Percentiles rank a stretch among this genome's conserved stretches.
Evolutionary conservation across 2,888 invertebrate species (phyloP).

Genomic region (Melangyna quadrimaculata): DNA sequence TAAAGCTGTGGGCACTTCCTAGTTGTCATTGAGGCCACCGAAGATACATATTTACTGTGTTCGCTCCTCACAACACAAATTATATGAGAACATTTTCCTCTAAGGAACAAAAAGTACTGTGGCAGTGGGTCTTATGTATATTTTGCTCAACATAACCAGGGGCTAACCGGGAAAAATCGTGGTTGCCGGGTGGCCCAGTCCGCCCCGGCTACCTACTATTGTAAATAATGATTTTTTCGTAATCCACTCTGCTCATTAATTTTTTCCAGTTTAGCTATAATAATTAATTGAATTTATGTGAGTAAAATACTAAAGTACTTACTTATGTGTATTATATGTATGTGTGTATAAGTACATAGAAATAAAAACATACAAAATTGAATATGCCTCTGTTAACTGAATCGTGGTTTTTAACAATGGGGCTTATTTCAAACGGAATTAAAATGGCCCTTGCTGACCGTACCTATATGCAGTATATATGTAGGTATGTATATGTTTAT

Average conservation of each 20-base stretch:
- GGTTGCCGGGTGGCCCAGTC: no score
- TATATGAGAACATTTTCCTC: no score
- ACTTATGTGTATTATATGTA: neutral
- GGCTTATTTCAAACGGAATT: constrained; percentile 4
- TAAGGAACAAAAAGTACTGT: no score
- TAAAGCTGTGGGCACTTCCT: no score
- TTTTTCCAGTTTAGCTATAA: constrained; percentile 67
- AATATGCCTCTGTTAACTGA: neutral
- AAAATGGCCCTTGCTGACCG: constrained; percentile 5
- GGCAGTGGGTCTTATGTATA: no score
- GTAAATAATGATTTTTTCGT: neutral
- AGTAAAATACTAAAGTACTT: neutral
- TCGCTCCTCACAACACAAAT: no score
- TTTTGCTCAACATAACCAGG: no score
- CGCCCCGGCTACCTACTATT: no score
- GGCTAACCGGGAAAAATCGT: no score
- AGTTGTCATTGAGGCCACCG: no score
- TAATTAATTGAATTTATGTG: constrained; percentile 60
- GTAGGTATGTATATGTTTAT: neutral
- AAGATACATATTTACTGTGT: no score
- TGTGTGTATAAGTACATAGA: no score
- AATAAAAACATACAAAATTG: neutral
- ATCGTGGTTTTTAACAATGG: neutral
- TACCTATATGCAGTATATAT: neutral
- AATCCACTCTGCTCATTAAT: constrained; percentile 66